phyloP scores from a whole-genome alignment of 2,113 vertebrate species.

The Columbina picui region DNA sequence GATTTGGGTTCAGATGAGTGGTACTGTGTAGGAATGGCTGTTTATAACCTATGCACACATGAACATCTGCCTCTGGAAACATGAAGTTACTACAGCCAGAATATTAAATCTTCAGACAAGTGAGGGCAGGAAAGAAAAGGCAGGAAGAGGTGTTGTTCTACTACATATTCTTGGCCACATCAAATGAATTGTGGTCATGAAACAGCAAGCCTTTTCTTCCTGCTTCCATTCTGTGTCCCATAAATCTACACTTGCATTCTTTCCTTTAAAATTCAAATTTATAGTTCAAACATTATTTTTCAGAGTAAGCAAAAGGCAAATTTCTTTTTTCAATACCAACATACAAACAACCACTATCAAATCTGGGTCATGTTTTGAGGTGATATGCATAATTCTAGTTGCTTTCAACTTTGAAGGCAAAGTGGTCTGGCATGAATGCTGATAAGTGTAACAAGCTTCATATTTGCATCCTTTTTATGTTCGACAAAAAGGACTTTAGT shows the following conservation, averaged over 20 bases:
- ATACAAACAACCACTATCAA: background rate
- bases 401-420: constrained; percentile 46
- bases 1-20: background rate
- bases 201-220: background rate
- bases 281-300: constrained; percentile 9
- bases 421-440: constrained; percentile 6
- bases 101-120: background rate
- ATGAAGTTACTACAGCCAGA: background rate
- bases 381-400: constrained; percentile 23
- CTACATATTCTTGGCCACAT: background rate
- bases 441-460: constrained; percentile 14
- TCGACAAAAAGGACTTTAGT: background rate
- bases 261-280: background rate
- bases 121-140: background rate
- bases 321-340: background rate
- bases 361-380: constrained; percentile 26
- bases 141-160: background rate
- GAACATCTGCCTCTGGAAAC: background rate
- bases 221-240: background rate
- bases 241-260: background rate
- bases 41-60: background rate
- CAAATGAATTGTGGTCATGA: background rate
- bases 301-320: background rate
- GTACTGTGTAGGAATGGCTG: background rate
- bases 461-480: constrained; percentile 63